Conservation (phyloP, 2,888 invertebrate species). For the Drosophila atripex region DNA sequence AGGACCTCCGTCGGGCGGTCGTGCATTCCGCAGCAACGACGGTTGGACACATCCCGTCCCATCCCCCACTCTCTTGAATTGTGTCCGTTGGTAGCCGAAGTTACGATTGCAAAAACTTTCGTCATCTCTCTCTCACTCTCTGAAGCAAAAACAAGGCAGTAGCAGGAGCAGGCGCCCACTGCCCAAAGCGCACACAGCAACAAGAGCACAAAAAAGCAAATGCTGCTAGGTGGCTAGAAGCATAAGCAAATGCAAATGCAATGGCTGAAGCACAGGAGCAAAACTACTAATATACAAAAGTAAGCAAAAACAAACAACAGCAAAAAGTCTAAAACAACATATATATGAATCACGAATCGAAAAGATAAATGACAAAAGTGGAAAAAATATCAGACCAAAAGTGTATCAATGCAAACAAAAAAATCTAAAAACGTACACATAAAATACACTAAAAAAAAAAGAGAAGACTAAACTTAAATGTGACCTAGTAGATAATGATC, state of each 20-base stretch:
- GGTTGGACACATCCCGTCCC: slow-evolving; percentile 79
- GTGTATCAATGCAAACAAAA: slow-evolving; percentile 74
- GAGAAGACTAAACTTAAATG: slow-evolving; percentile 66
- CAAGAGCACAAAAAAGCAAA: background rate
- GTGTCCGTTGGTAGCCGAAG: slow-evolving; percentile 68
- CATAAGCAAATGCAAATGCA: slow-evolving; percentile 35
- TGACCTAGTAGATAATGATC: slow-evolving; percentile 74
- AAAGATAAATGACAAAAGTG: slow-evolving; percentile 53
- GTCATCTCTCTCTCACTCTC: slow-evolving; percentile 65
- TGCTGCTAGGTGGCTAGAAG: slow-evolving; percentile 13
- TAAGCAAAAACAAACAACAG: slow-evolving; percentile 45
- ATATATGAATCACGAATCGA: slow-evolving; percentile 66
- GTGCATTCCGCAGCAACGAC: slow-evolving; percentile 72
- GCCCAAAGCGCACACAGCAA: background rate
- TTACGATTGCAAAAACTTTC: slow-evolving; percentile 57
- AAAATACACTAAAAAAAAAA: slow-evolving; percentile 69
- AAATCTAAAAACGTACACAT: slow-evolving; percentile 57
- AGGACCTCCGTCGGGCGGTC: slow-evolving; percentile 65
- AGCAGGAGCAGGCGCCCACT: slow-evolving; percentile 4
- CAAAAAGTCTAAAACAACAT: slow-evolving; percentile 60
- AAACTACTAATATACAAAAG: slow-evolving; percentile 36
- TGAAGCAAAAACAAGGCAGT: slow-evolving; percentile 52
- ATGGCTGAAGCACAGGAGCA: slow-evolving; percentile 44
- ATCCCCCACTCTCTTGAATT: slow-evolving; percentile 69
- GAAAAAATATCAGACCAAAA: slow-evolving; percentile 71